Evolutionary conservation across 2,113 vertebrate genomes (phyloP).

Genomic region (Muntiacus reevesi): DNA sequence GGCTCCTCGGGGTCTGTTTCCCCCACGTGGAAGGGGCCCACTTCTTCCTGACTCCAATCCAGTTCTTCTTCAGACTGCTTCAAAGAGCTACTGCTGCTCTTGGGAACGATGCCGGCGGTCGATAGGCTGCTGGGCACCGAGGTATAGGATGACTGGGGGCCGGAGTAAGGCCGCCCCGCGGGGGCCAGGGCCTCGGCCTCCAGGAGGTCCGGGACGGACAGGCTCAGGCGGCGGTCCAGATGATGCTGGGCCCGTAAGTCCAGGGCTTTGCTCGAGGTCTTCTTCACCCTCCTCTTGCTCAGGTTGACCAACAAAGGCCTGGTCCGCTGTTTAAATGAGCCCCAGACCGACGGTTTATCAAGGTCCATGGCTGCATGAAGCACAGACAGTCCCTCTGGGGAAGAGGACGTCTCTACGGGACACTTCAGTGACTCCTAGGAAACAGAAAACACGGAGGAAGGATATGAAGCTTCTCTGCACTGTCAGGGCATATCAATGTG

Average conservation of each 20-base stretch:
- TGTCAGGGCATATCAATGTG: accelerated
- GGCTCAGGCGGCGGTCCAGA: conserved; percentile 81
- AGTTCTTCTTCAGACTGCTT: conserved; percentile 64
- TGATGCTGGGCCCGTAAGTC: conserved; percentile 52
- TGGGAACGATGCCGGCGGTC: conserved; percentile 60
- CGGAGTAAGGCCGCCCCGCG: conserved; percentile 46
- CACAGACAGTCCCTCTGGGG: neutral
- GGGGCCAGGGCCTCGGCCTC: conserved; percentile 70
- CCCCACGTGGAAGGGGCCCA: accelerated
- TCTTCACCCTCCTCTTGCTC: conserved; percentile 77
- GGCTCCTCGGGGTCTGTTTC: accelerated
- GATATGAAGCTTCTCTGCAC: neutral
- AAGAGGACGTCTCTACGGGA: neutral
- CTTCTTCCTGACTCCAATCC: conserved; percentile 66
- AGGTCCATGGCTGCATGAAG: conserved; percentile 80
- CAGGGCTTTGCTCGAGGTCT: conserved; percentile 67
- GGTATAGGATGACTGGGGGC: conserved; percentile 59
- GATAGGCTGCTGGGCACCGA: conserved; percentile 75
- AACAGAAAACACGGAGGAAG: conserved; percentile 50
- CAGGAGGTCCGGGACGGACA: conserved; percentile 83
- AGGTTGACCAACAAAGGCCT: conserved; percentile 80
- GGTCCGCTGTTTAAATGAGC: conserved; percentile 83
- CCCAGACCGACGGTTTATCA: conserved; percentile 84
- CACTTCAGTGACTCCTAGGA: conserved; percentile 43
- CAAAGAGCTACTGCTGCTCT: conserved; percentile 61